A percentile compares a stretch with the other conserved stretches of the same genome.
These are phyloP conservation scores for Ardeotis arabs DNA, from an alignment of 2,113 vertebrate genomes.

Conservation along the genomic window DNA sequence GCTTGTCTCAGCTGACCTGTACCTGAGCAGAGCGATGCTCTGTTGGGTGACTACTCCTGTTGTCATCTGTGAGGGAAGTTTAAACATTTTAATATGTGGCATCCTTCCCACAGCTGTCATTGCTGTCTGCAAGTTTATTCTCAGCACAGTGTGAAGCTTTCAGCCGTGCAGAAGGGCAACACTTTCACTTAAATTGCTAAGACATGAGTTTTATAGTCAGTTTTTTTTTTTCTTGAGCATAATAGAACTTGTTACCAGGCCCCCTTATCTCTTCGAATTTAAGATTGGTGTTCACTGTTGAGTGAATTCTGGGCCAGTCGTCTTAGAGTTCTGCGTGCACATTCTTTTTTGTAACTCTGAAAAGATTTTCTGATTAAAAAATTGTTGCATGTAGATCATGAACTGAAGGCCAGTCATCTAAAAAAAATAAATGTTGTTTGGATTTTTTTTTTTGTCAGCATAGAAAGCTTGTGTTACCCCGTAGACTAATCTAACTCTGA, in stretches of 20 bases:
- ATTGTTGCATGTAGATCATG: neutral
- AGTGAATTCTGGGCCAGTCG: conserved; percentile 3
- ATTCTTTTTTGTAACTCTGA: neutral
- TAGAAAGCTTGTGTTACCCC: too few relatives aligned
- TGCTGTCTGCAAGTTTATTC: conserved; percentile 80
- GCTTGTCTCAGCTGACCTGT: conserved; percentile 27
- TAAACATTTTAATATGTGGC: conserved; percentile 73
- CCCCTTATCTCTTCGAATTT: neutral
- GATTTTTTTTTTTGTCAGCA: too few relatives aligned
- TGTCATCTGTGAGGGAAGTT: conserved; percentile 58
- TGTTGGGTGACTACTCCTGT: conserved; percentile 66
- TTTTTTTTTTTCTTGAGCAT: conserved; percentile 62
- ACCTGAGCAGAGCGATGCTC: conserved; percentile 62
- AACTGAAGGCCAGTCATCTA: neutral
- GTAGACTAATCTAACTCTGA: too few relatives aligned
- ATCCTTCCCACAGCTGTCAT: conserved; percentile 80
- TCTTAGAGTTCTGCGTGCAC: neutral
- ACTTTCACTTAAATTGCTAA: conserved; percentile 74
- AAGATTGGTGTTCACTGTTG: neutral
- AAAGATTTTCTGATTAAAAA: neutral
- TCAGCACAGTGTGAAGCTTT: conserved; percentile 75
- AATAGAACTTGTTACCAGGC: conserved; percentile 44
- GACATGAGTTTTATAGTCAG: conserved; percentile 68
- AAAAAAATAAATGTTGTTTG: neutral
- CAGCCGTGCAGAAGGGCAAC: conserved; percentile 77